Conservation (phyloP, 2,113 vertebrate species). For the Synodontis membranacea region DNA sequence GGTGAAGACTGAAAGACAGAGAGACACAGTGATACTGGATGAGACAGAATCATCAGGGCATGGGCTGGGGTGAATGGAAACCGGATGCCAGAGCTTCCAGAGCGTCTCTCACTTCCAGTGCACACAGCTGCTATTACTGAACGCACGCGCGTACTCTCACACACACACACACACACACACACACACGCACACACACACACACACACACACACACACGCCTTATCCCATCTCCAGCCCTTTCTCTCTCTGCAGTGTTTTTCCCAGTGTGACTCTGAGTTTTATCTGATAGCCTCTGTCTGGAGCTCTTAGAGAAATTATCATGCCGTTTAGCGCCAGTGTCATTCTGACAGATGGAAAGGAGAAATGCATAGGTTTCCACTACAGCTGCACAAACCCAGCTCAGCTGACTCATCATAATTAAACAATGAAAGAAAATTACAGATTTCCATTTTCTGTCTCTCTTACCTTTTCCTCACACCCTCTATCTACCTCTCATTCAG, state of each 20-base stretch:
- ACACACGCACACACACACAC: slow-evolving; percentile 29
- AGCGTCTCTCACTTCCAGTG: slow-evolving; percentile 24
- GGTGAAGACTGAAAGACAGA: slow-evolving; percentile 29
- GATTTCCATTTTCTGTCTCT: neutral
- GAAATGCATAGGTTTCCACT: neutral
- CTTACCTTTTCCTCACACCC: neutral
- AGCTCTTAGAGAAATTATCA: neutral
- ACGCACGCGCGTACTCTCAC: slow-evolving; percentile 2
- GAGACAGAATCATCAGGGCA: slow-evolving; percentile 20
- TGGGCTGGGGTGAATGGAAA: slow-evolving; percentile 23
- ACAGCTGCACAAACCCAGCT: slow-evolving; percentile 22
- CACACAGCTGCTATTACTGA: slow-evolving; percentile 47
- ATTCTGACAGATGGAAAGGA: slow-evolving; percentile 12
- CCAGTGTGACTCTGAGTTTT: neutral
- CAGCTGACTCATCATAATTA: slow-evolving; percentile 12
- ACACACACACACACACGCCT: slow-evolving; percentile 18
- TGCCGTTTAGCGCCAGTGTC: slow-evolving; percentile 1
- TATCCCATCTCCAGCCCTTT: slow-evolving; percentile 43
- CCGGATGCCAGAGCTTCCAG: slow-evolving; percentile 35
- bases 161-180: slow-evolving; percentile 31
- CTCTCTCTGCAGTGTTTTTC: slow-evolving; percentile 35
- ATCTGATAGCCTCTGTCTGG: neutral
- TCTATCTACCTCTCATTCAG: neutral
- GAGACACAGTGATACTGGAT: slow-evolving; percentile 1
- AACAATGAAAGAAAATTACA: neutral